Evolutionary conservation across 1,140 invertebrate species (phyloP).

Genomic region (Tigriopus japonicus): DNA sequence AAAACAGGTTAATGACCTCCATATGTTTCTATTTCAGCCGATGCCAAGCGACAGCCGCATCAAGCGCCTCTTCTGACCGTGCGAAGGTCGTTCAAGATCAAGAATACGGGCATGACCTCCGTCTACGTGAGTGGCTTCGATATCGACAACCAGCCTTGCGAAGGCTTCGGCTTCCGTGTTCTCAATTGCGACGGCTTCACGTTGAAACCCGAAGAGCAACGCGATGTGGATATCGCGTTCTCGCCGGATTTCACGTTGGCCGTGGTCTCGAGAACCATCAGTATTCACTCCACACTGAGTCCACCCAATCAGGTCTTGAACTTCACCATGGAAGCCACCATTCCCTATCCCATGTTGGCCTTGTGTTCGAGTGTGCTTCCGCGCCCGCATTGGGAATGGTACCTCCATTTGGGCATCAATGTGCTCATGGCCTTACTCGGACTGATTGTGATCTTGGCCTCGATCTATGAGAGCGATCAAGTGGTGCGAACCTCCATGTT

Average conservation of each 20-base stretch:
- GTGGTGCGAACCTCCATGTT: not conserved
- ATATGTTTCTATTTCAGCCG: constrained; percentile 20
- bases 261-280: constrained; percentile 41
- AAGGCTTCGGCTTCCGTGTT: constrained; percentile 69
- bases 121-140: constrained; percentile 52
- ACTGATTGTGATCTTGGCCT: constrained; percentile 42
- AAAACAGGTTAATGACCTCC: too few species aligned
- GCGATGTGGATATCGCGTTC: constrained; percentile 72
- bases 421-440: constrained; percentile 41
- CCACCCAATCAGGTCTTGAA: constrained; percentile 34
- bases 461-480: constrained; percentile 43
- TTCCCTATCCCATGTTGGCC: constrained; percentile 53
- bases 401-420: constrained; percentile 46
- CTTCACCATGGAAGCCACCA: constrained; percentile 54
- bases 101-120: constrained; percentile 65
- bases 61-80: constrained; percentile 49
- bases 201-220: constrained; percentile 57
- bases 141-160: constrained; percentile 51
- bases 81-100: constrained; percentile 61
- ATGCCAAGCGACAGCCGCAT: not conserved
- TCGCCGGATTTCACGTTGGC: constrained; percentile 80
- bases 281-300: constrained; percentile 32
- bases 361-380: constrained; percentile 47
- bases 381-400: constrained; percentile 57
- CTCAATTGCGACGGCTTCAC: constrained; percentile 62